A percentile compares a stretch with the other conserved stretches of the same genome.
phyloP scores from a whole-genome alignment of 2,797 vertebrate species.

The Sebastolobus altivelis region DNA sequence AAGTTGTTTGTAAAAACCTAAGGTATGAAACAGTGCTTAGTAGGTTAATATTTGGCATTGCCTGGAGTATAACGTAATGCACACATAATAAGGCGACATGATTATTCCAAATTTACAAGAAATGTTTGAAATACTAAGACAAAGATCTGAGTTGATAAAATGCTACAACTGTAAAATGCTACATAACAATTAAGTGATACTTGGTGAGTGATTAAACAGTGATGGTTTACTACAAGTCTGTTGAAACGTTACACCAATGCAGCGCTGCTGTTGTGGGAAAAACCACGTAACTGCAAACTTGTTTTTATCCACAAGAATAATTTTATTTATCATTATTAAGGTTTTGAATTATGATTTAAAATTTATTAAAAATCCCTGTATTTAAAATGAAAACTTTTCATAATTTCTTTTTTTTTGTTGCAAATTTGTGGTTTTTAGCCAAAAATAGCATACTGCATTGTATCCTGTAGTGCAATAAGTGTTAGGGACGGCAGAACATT shows the following conservation, averaged over 20 bases:
- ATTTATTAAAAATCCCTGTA: constrained; percentile 37
- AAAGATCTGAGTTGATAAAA: constrained; percentile 80
- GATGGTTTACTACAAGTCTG: constrained; percentile 74
- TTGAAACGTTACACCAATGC: constrained; percentile 57
- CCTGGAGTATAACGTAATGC: constrained; percentile 82
- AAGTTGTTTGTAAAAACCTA: constrained; percentile 69
- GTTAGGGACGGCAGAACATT: constrained; percentile 62
- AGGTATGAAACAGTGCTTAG: constrained; percentile 80
- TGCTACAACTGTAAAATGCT: constrained; percentile 89
- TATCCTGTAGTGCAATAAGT: constrained; percentile 68
- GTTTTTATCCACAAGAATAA: constrained; percentile 24
- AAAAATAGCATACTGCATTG: constrained; percentile 64
- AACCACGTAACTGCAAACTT: constrained; percentile 59
- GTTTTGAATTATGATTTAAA: constrained; percentile 31
- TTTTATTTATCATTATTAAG: constrained; percentile 25
- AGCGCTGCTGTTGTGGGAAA: constrained; percentile 45
- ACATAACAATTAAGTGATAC: constrained; percentile 79
- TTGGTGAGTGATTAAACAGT: constrained; percentile 58
- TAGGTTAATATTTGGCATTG: constrained; percentile 82
- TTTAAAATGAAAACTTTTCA: neutral
- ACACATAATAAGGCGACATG: constrained; percentile 81
- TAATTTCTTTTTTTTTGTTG: constrained; percentile 14
- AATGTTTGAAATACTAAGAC: constrained; percentile 78
- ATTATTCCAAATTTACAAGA: constrained; percentile 78
- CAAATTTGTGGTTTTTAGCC: constrained; percentile 62